phyloP scores from a whole-genome alignment of 2,888 invertebrate genomes.

The Hoplodrina blanda region DNA sequence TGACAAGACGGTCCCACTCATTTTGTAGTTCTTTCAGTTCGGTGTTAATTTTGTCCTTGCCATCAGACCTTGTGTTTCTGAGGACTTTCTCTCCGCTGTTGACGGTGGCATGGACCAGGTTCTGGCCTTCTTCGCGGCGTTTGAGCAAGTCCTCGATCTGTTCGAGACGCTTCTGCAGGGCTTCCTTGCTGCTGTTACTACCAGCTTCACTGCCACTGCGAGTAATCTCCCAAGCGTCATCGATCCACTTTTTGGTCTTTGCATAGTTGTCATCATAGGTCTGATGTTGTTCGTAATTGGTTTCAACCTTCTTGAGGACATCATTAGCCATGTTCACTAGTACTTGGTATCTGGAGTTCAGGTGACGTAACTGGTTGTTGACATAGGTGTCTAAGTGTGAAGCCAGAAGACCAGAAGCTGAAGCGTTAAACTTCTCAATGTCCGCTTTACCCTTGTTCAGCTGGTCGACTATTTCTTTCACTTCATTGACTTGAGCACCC shows the following conservation, averaged over 20 bases:
- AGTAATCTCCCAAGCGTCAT: slow-evolving; percentile 95
- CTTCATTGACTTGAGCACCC: slow-evolving; percentile 95
- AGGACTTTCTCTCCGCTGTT: slow-evolving; percentile 97
- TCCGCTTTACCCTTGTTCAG: slow-evolving; percentile 95
- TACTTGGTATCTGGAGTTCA: slow-evolving; percentile 97
- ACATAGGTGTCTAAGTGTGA: slow-evolving; percentile 97
- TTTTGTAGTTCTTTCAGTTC: slow-evolving; percentile 97
- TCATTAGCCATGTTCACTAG: slow-evolving; percentile 97
- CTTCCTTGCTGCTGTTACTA: slow-evolving; percentile 94
- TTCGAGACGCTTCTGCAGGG: slow-evolving; percentile 94
- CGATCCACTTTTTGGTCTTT: slow-evolving; percentile 96
- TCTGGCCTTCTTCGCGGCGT: slow-evolving; percentile 96
- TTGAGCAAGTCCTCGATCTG: slow-evolving; percentile 95
- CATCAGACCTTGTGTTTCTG: slow-evolving; percentile 96
- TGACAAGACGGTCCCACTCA: slow-evolving; percentile 97
- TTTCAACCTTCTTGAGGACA: slow-evolving; percentile 97
- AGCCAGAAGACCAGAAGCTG: slow-evolving; percentile 93
- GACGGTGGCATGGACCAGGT: slow-evolving; percentile 95
- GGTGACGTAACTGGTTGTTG: slow-evolving; percentile 95
- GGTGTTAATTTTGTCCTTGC: slow-evolving; percentile 95
- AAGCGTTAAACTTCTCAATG: slow-evolving; percentile 95
- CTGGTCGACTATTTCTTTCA: slow-evolving; percentile 94
- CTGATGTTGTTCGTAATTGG: slow-evolving; percentile 96
- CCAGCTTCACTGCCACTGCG: slow-evolving; percentile 95
- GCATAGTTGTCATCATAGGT: slow-evolving; percentile 94